These are phyloP conservation scores for Drosophila murphyi DNA, from an alignment of 1,140 invertebrate species.

Conservation along the genomic window DNA sequence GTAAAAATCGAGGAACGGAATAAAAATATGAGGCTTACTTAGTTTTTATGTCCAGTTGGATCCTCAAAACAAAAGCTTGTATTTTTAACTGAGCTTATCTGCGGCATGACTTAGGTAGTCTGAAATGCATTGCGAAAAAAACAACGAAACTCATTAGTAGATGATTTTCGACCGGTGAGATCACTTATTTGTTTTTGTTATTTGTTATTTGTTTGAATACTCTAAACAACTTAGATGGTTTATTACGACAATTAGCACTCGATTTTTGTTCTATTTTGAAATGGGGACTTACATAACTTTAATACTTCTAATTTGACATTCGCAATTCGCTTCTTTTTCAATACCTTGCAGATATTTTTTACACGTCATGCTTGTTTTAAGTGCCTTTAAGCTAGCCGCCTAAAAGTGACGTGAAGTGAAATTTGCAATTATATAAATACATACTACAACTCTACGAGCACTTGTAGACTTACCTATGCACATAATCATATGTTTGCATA, in stretches of 20 bases:
- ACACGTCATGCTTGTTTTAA: slow-evolving; percentile 70
- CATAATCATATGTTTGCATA: not conserved
- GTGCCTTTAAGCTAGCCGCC: slow-evolving; percentile 65
- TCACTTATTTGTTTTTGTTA: slow-evolving; percentile 19
- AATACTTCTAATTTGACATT: not conserved
- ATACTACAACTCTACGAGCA: slow-evolving; percentile 37
- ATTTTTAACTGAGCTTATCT: not conserved
- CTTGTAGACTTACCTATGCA: slow-evolving; percentile 19
- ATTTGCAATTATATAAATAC: slow-evolving; percentile 78
- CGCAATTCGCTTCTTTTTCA: slow-evolving; percentile 18
- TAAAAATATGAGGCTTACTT: too few species aligned
- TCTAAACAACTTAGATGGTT: slow-evolving; percentile 1
- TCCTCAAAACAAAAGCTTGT: not conserved
- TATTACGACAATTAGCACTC: slow-evolving; percentile 12
- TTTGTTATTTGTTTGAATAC: too few species aligned
- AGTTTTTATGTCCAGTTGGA: too few species aligned
- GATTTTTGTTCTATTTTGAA: slow-evolving; percentile 3
- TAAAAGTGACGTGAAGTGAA: slow-evolving; percentile 63
- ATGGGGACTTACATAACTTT: not conserved
- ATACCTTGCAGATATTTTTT: slow-evolving; percentile 26
- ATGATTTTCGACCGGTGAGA: not conserved
- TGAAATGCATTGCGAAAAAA: slow-evolving; percentile 7
- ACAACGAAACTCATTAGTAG: not conserved
- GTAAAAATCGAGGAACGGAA: too few species aligned
- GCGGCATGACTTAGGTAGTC: not conserved